These are phyloP conservation scores for Stomatorhinus walkeri DNA, from an alignment of 2,797 vertebrate species.

Conservation along the genomic window DNA sequence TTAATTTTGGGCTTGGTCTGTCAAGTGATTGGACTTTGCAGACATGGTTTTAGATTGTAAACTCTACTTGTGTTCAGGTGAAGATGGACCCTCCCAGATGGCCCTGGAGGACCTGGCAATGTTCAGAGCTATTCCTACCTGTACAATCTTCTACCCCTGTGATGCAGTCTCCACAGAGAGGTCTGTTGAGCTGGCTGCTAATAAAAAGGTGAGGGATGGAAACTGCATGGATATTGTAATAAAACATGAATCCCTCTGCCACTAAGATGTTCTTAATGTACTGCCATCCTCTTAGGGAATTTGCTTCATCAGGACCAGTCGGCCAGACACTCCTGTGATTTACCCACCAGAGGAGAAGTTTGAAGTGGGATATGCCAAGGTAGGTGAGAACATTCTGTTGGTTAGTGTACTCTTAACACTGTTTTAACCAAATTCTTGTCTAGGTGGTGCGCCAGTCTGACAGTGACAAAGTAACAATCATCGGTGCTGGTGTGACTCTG, in stretches of 20 bases:
- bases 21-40: neutral
- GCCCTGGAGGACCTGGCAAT: constrained; percentile 82
- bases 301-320: constrained; percentile 79
- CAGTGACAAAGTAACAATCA: constrained; percentile 68
- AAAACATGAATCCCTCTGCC: neutral
- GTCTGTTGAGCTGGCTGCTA: constrained; percentile 71
- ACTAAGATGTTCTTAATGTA: neutral
- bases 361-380: constrained; percentile 73
- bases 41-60: neutral
- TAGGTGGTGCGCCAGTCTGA: constrained; percentile 70
- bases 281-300: constrained; percentile 59
- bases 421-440: neutral
- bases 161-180: constrained; percentile 72
- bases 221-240: neutral
- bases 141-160: constrained; percentile 81
- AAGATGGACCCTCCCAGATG: constrained; percentile 81
- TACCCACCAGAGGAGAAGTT: constrained; percentile 71
- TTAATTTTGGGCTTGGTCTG: neutral
- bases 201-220: constrained; percentile 60
- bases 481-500: constrained; percentile 77
- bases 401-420: neutral
- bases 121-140: constrained; percentile 77
- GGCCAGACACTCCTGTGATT: constrained; percentile 66
- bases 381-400: constrained; percentile 35
- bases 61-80: constrained; percentile 51